A percentile compares a stretch with the other conserved stretches of the same genome.
Evolutionary conservation across 2,888 invertebrate species (phyloP).

Genomic region (Margaritifera margaritifera): DNA sequence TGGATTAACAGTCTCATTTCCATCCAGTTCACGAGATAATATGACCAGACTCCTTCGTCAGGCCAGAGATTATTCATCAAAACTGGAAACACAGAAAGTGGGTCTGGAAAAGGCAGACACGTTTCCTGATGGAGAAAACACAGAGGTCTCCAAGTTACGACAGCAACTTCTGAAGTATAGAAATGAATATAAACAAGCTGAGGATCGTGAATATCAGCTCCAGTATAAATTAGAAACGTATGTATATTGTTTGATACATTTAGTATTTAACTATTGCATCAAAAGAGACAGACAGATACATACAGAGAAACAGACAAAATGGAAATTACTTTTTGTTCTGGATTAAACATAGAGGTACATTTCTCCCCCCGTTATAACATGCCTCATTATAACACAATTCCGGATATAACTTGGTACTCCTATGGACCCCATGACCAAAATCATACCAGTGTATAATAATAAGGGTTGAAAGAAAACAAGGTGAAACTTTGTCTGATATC

Average conservation of each 20-base stretch:
- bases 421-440: too few relatives aligned
- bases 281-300: too few relatives aligned
- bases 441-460: too few relatives aligned
- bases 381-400: too few relatives aligned
- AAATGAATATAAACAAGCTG: slow-evolving; percentile 68
- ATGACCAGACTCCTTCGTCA: slow-evolving; percentile 64
- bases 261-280: background rate
- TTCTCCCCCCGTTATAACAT: too few relatives aligned
- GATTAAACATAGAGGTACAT: too few relatives aligned
- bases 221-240: slow-evolving; percentile 72
- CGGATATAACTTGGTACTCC: too few relatives aligned
- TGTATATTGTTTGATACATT: slow-evolving; percentile 12
- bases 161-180: slow-evolving; percentile 68
- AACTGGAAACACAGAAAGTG: slow-evolving; percentile 63
- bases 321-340: too few relatives aligned
- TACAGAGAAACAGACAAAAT: too few relatives aligned
- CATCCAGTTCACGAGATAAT: slow-evolving; percentile 65
- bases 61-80: slow-evolving; percentile 63
- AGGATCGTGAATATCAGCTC: slow-evolving; percentile 70
- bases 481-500: too few relatives aligned
- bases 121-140: slow-evolving; percentile 70
- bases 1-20: background rate
- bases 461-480: too few relatives aligned
- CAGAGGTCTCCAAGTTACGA: slow-evolving; percentile 69
- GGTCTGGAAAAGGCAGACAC: slow-evolving; percentile 70